Percentiles rank a stretch among this genome's conserved stretches.
phyloP scores from a whole-genome alignment of 2,888 invertebrate genomes.

The Cryptosula pallasiana region DNA sequence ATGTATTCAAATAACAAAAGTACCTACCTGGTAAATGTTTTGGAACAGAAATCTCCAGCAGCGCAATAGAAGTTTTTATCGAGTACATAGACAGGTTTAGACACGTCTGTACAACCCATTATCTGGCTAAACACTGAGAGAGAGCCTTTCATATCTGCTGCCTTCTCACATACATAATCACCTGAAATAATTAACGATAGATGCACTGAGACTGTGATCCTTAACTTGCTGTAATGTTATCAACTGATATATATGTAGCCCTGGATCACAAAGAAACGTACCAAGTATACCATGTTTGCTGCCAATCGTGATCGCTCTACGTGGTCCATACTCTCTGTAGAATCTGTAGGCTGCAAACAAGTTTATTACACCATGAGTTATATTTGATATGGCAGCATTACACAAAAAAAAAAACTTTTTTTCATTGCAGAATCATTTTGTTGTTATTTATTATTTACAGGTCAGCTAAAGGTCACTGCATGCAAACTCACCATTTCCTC shows the following conservation, averaged over 20 bases:
- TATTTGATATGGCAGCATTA: no score
- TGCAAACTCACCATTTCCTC: not conserved
- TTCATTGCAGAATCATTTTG: no score
- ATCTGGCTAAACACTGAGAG: not conserved
- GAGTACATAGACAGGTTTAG: not conserved
- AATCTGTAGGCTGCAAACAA: not conserved
- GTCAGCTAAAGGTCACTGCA: not conserved
- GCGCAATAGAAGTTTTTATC: conserved; percentile 6
- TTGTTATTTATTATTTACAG: no score
- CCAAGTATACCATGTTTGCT: not conserved
- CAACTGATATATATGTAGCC: no score
- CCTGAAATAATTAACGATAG: not conserved
- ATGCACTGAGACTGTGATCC: no score
- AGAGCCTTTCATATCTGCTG: not conserved
- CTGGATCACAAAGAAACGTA: no score
- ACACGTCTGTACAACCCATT: not conserved
- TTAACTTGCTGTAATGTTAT: no score
- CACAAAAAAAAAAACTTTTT: no score
- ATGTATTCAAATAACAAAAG: no score
- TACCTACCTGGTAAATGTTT: not conserved
- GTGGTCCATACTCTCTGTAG: conserved; percentile 11
- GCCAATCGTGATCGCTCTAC: not conserved
- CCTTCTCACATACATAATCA: not conserved
- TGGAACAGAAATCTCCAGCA: not conserved
- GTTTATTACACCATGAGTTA: not conserved